These are phyloP conservation scores for Ferrisia virgata DNA, from an alignment of 2,888 invertebrate genomes.

Conservation along the genomic window DNA sequence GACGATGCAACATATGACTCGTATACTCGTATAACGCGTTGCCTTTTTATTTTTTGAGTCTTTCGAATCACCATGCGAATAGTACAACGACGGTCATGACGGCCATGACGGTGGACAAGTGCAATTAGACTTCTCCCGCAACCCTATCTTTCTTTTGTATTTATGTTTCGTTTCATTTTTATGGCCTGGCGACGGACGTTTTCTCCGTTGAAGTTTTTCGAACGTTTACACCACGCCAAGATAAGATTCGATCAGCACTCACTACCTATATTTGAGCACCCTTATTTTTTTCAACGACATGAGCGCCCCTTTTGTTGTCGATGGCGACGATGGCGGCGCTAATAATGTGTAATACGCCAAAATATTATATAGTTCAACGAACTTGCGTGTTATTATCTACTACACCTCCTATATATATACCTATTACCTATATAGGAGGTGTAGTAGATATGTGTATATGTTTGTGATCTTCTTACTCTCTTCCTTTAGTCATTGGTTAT, in stretches of 20 bases:
- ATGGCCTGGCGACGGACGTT: too few relatives aligned
- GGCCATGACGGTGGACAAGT: neutral
- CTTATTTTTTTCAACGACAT: neutral
- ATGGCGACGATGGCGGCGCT: neutral
- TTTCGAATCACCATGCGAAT: neutral
- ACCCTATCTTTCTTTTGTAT: too few relatives aligned
- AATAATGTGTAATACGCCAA: neutral
- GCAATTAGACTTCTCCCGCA: neutral
- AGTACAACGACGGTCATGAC: neutral
- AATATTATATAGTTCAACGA: slow-evolving; percentile 1
- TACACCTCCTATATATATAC: too few relatives aligned
- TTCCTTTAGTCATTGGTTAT: neutral
- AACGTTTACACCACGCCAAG: neutral
- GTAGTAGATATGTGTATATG: too few relatives aligned
- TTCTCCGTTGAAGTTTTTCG: neutral
- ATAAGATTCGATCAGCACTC: neutral
- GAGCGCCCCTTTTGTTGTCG: neutral
- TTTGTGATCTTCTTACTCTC: neutral
- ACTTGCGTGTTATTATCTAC: neutral
- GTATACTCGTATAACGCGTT: too few relatives aligned
- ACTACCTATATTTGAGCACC: neutral
- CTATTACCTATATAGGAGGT: too few relatives aligned
- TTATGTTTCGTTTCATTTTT: too few relatives aligned
- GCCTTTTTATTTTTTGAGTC: too few relatives aligned
- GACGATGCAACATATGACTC: neutral